phyloP scores from a whole-genome alignment of 37 sponge, comb jelly and placozoan genomes.

The Haliclona indistincta region DNA sequence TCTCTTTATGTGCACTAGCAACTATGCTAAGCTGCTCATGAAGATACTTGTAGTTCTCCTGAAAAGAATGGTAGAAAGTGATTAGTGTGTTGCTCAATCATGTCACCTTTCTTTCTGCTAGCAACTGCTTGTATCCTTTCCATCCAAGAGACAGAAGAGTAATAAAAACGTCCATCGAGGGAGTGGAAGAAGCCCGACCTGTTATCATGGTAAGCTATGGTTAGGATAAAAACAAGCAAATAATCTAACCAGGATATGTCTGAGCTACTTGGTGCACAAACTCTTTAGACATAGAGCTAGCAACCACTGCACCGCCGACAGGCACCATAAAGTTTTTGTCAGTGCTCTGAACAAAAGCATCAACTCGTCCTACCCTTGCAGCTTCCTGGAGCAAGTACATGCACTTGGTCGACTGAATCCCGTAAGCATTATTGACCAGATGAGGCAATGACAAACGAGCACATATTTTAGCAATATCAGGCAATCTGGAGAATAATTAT shows the following conservation, averaged over 20 bases:
- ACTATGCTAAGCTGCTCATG: constrained; percentile 52
- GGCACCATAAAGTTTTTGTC: constrained; percentile 99
- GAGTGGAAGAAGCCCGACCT: constrained; percentile 90
- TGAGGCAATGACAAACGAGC: constrained; percentile 75
- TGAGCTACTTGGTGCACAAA: constrained; percentile 73
- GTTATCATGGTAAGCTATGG: not conserved
- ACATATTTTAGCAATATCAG: constrained; percentile 77
- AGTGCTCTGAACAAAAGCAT: constrained; percentile 95
- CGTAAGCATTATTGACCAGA: constrained; percentile 97
- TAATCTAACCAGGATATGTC: constrained; percentile 85
- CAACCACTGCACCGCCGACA: constrained; percentile 94
- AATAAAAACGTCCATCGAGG: constrained; percentile 90
- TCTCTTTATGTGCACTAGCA: constrained; percentile 63
- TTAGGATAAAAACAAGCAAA: not conserved
- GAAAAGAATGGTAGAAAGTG: not conserved
- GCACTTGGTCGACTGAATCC: constrained; percentile 92
- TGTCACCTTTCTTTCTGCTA: constrained; percentile 68
- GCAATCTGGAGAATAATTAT: constrained; percentile 44
- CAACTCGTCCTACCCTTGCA: constrained; percentile 77
- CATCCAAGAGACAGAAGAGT: constrained; percentile 91
- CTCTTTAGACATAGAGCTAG: constrained; percentile 48
- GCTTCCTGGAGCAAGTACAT: constrained; percentile 34
- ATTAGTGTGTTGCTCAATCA: not conserved
- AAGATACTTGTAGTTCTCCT: constrained; percentile 80
- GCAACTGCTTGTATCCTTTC: constrained; percentile 66